These are phyloP conservation scores for Ia io DNA, from an alignment of 2,113 vertebrate species.

Conservation along the genomic window DNA sequence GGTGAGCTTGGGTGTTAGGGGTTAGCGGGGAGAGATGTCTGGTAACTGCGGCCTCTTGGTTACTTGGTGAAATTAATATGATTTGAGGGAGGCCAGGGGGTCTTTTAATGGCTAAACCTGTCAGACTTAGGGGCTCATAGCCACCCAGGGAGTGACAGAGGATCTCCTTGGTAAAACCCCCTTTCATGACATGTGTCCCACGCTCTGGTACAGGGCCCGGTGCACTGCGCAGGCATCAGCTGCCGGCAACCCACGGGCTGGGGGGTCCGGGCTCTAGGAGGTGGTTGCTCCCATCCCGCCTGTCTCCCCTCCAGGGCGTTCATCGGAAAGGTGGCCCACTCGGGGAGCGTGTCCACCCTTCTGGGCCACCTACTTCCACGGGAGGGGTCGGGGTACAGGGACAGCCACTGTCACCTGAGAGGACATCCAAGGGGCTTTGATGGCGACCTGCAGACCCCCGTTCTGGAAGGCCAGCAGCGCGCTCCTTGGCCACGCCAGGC, in stretches of 20 bases:
- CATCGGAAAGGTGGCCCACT: accelerated
- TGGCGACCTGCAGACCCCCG: background rate
- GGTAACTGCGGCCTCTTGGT: background rate
- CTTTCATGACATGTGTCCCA: background rate
- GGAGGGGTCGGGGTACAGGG: background rate
- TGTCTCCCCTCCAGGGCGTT: background rate
- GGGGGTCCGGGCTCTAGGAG: too few relatives aligned
- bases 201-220: background rate
- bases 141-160: background rate
- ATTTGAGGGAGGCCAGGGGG: conserved; percentile 4
- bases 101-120: background rate
- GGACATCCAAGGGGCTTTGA: background rate
- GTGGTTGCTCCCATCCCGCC: background rate
- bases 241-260: background rate
- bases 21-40: background rate
- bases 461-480: background rate
- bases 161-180: conserved; percentile 10
- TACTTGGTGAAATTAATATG: conserved; percentile 26
- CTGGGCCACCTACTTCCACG: background rate
- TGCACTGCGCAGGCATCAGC: accelerated
- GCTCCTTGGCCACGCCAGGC: background rate
- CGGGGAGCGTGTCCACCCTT: background rate
- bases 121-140: background rate
- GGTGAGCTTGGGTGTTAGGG: background rate
- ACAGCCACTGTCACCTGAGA: background rate